These are phyloP conservation scores for Fistularia commersonii DNA, from an alignment of 2,797 vertebrate species.

Conservation along the genomic window DNA sequence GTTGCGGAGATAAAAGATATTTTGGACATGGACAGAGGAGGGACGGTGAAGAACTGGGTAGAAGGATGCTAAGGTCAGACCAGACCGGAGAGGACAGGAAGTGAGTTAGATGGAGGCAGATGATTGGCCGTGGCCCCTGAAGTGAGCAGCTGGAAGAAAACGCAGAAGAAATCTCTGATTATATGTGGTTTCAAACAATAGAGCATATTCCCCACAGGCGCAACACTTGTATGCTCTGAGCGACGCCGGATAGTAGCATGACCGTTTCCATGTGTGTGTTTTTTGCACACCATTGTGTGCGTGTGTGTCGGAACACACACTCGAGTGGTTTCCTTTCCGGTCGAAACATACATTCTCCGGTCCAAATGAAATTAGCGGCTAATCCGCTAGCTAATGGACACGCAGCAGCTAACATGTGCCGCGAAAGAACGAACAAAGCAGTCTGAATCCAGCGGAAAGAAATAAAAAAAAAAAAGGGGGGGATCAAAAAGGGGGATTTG, in stretches of 20 bases:
- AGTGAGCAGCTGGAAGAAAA: too few species aligned
- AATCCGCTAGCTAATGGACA: constrained; percentile 61
- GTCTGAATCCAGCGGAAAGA: constrained; percentile 21
- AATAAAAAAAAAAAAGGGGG: constrained; percentile 4
- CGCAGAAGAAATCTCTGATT: too few species aligned
- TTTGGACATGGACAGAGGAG: too few species aligned
- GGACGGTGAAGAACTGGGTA: too few species aligned
- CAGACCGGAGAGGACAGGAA: too few species aligned
- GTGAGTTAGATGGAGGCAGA: too few species aligned
- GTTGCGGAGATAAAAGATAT: too few species aligned
- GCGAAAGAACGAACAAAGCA: constrained; percentile 32
- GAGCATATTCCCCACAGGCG: too few species aligned
- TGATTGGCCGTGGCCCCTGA: too few species aligned
- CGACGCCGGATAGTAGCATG: constrained; percentile 5
- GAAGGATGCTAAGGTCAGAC: too few species aligned
- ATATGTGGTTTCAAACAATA: too few species aligned
- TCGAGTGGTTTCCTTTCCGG: constrained; percentile 17
- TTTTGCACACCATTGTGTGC: neutral
- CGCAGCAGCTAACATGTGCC: constrained; percentile 23
- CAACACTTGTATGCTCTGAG: too few species aligned
- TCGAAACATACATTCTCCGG: constrained; percentile 36
- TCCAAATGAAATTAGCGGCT: constrained; percentile 69
- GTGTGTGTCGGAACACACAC: neutral
- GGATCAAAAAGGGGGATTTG: constrained; percentile 40
- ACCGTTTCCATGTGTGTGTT: constrained; percentile 1